Percentiles rank a stretch among this genome's conserved stretches.
phyloP scores from a whole-genome alignment of 2,113 vertebrate species.

The Camelus bactrianus region DNA sequence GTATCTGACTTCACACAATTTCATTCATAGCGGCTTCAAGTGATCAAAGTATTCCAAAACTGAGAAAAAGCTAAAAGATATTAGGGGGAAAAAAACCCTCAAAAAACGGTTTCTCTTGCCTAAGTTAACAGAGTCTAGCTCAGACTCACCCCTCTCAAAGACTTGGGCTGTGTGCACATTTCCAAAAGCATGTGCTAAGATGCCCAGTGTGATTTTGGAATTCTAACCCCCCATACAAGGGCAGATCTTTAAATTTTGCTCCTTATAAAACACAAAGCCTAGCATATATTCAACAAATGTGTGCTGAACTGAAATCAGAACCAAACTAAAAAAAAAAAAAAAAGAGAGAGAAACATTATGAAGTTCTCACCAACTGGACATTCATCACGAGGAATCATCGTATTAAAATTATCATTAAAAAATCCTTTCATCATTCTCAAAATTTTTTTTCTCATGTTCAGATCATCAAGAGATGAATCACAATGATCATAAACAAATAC shows the following conservation, averaged over 20 bases:
- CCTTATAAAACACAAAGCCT: background rate
- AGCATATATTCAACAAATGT: background rate
- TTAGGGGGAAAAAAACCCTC: background rate
- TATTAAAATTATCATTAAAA: conserved; percentile 34
- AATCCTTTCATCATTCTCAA: conserved; percentile 36
- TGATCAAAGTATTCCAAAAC: conserved; percentile 34
- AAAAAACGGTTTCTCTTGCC: conserved; percentile 13
- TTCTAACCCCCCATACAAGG: background rate
- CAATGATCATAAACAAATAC: conserved; percentile 28
- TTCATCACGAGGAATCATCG: background rate
- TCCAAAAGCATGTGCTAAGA: background rate
- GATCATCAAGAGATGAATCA: conserved; percentile 49
- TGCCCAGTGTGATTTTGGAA: background rate
- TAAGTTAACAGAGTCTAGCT: background rate
- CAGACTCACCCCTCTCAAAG: background rate
- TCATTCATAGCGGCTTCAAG: conserved; percentile 14
- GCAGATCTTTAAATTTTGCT: conserved; percentile 22
- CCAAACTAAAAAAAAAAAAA: background rate
- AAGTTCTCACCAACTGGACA: background rate
- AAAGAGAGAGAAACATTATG: background rate
- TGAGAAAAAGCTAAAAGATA: conserved; percentile 39
- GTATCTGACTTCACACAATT: conserved; percentile 38
- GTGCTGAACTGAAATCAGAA: conserved; percentile 36
- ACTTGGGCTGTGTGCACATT: background rate
- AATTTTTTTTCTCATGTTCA: background rate